Evolutionary conservation across 2,888 invertebrate species (phyloP), one percentile per base, ranked within the genome.

Genomic region (Clusia tigrina): DNA sequence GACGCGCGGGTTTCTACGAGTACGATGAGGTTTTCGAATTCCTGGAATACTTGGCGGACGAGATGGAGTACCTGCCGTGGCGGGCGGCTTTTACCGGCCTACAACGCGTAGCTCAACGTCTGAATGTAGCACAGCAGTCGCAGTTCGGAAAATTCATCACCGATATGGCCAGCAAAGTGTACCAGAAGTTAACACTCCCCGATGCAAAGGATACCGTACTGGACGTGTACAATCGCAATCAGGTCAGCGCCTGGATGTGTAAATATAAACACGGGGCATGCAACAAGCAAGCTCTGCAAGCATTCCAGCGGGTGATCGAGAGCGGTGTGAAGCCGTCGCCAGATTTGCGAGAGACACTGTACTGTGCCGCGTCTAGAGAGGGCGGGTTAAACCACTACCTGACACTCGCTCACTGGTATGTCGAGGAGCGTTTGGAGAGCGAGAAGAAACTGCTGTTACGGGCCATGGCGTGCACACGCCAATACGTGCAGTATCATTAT

Each of bases 41-140:
- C 37, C 85, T 90, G 0, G 85, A 87, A 1, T 95, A 93, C 84
- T 83, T 96, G 65, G 80, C 83, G 42, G 79, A 85, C 6, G 92
- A 92, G 79, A 85, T 81, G 0, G 87, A 89, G 1, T 93, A 92
- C 73, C 85, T 91, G n/a, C 93, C 95, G 0, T 95, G 94, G 94
- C 84, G 86, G 17, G 86, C 91, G 0, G 90, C 90, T 1, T 85
- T 86, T 58, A 69, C 71, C 5, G 72, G 72, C 0, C 23, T 78
- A 1, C 42, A 62, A n/a, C 32, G 37, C 1, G 60, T 79, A 2
- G 62, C 68, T 1, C 59, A 66, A 54, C 77, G 76, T 10, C 53
- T 81, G 2, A 73, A 69, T 0, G 63, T 73, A 2, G 58, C 68
- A 2, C 73, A 77, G 18, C 67, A 78, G 32, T 32, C 58, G 2